Base-by-base conservation (phyloP, 2,888 invertebrate genomes). In the Steromphala cineraria region DNA sequence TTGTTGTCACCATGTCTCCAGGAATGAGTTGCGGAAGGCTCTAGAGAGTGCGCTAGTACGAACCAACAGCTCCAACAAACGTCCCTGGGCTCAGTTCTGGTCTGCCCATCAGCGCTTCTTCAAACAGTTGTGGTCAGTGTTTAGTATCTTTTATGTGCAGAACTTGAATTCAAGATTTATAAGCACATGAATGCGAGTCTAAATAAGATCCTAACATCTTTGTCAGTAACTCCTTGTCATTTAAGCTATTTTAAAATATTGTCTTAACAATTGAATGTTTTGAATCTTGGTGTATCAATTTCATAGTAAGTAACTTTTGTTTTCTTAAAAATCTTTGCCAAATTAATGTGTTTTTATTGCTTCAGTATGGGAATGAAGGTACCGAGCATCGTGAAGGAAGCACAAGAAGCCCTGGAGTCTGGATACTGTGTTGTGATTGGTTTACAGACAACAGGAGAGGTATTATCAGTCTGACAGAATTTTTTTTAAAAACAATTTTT, bases 351-450 rank as follows among this genome's bases (percentile, higher is more conserved):
- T 10, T 46, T 46, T 1, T 13, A 5, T 76, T 71, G 19, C 82
- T 89, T 13, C 86, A 92, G 92, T 79, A 87, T 92, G 94, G 94
- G 89, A 93, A 95, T 85, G 94, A 95, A 90, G 85, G 92, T 90
- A 53, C 90, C 90, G 21, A 87, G 88, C 92, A 88, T 92, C 24
- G 89, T 92, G 10, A 83, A 86, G 67, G 90, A 90, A 77, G 88
- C 91, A 0, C 84, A 88, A 79, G 84, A 87, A 52, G 90, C 91
- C 0, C 82, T 92, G 67, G 88, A 88, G 0, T 81, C 80, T 52
- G 92, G 90, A 28, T 83, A 87, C 53, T 91, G 93, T 88, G 90
- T 93, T 83, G 93, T 93, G 31, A 92, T 93, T 62, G 93, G 93
- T 5, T 89, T 93, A 24, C 93, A 93, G 86, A 92, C 91, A 46